Evolutionary conservation across 2,113 vertebrate genomes (phyloP), one percentile per base, ranked within the genome.

Genomic region (Mesitornis unicolor): DNA sequence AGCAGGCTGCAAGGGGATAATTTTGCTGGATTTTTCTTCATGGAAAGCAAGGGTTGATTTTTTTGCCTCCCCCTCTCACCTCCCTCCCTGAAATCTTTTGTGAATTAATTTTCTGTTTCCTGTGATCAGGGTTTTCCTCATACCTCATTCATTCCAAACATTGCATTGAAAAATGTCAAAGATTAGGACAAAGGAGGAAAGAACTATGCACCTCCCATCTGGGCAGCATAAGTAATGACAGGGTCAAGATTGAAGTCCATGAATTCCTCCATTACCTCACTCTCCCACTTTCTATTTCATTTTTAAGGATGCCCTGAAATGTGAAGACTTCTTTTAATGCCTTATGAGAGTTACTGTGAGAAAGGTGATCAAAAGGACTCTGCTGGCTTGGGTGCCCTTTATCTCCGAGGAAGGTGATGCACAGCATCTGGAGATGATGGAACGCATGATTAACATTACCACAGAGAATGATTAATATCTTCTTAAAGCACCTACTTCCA

Each of bases 391-490:
- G 97, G 98, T 98, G 98, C 99, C 99, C 99, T 99, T 99, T 99
- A 99, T 99, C 99, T 99, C 98, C 65, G 98, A 98, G 99, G 99
- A 99, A 99, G 99, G 99, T 99, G 99, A 99, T 98, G 98, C 98
- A 98, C 98, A 98, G 98, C 99, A 99, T 99, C 99, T 99, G 99
- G 99, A 99, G 99, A 99, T 99, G 99, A 99, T 99, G 99, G 99
- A 98, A 99, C 97, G 98, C 99, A 98, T 99, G 99, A 99, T 99
- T 99, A 99, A 99, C 99, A 99, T 99, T 98, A 99, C 99, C 98
- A 98, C 98, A 98, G 98, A 98, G 99, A 99, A 99, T 99, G 99
- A 99, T 99, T 99, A 99, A 99, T 99, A 99, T 99, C 99, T 99
- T 99, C 99, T 99, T 99, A 99, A 99, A 99, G 98, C 99, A 98